Evolutionary conservation across 2,797 vertebrate genomes (phyloP).

Genomic region (Heterohyrax brucei): DNA sequence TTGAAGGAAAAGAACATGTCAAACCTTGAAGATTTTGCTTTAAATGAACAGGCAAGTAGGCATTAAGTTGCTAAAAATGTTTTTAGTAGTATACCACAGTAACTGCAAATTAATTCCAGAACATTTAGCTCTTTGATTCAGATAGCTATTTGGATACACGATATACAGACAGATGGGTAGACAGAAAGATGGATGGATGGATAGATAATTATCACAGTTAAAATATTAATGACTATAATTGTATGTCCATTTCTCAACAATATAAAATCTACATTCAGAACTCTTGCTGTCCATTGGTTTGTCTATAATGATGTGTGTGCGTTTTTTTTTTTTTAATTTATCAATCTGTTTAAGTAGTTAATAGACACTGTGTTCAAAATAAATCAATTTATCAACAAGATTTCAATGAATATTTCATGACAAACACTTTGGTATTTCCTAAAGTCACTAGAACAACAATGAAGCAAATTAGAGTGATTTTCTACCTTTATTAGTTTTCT

Average conservation of each 20-base stretch:
- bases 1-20: slow-evolving; percentile 56
- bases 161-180: too few species aligned
- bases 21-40: slow-evolving; percentile 47
- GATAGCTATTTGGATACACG: too few species aligned
- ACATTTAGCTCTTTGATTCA: not conserved
- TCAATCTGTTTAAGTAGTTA: not conserved
- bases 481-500: not conserved
- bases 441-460: not conserved
- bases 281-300: not conserved
- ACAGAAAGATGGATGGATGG: too few species aligned
- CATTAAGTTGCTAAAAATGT: not conserved
- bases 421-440: not conserved
- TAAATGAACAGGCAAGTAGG: not conserved
- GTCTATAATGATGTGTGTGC: not conserved
- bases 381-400: not conserved
- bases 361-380: not conserved
- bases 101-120: slow-evolving; percentile 10
- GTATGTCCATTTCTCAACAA: too few species aligned
- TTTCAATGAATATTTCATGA: not conserved
- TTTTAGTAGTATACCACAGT: not conserved
- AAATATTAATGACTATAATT: not conserved
- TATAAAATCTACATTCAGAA: not conserved
- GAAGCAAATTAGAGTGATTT: not conserved
- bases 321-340: not conserved
- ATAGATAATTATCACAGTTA: too few species aligned